Evolutionary conservation across 1,140 invertebrate genomes (phyloP), one percentile per base, ranked within the genome.

Genomic region (Hesperophylax magnus): DNA sequence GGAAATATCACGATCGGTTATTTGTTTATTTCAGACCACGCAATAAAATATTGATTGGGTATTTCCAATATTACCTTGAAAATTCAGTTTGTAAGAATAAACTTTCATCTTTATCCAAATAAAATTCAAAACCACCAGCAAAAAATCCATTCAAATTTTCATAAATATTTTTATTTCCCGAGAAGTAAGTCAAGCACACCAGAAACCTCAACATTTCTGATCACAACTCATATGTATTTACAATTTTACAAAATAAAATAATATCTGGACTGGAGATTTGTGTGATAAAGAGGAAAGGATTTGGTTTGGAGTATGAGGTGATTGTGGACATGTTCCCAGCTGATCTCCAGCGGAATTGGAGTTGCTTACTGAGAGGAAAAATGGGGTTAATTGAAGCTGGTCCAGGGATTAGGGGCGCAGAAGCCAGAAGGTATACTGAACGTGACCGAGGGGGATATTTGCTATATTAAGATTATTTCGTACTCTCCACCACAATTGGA

Each of bases 301-400:
- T 14, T 61, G 63, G 63, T 67, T 67, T 31, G 24, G 63, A 67
- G 63, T 67, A 47, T 47, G 39, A 67, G 63, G 22, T 39, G 63
- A 31, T 27, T 67, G 24, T 27, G 63, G 31, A 31, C n/a, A 67
- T 31, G 63, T 34, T 67, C 39, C 11, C 63, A 67, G 63, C 63
- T 67, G 58, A 67, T 67, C 63, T 67, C 24, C n/a, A 31, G 39
- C 31, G 31, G 11, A 31, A 67, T 67, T 67, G 63, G 14, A 22
- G 31, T 67, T 67, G 31, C 63, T 67, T 31, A 67, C 63, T 22
- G 63, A 67, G 63, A 67, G 63, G 63, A 67, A 67, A 67, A 67
- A 67, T 67, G 63, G 63, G 63, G 63, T 67, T 67, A 67, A 67
- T 67, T 67, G 63, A 34, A 67, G 63, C 17, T 67, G 63, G 22